Percentiles rank a stretch among this genome's conserved stretches.
phyloP scores from a whole-genome alignment of 2,113 vertebrate genomes.

The Eidolon helvum region DNA sequence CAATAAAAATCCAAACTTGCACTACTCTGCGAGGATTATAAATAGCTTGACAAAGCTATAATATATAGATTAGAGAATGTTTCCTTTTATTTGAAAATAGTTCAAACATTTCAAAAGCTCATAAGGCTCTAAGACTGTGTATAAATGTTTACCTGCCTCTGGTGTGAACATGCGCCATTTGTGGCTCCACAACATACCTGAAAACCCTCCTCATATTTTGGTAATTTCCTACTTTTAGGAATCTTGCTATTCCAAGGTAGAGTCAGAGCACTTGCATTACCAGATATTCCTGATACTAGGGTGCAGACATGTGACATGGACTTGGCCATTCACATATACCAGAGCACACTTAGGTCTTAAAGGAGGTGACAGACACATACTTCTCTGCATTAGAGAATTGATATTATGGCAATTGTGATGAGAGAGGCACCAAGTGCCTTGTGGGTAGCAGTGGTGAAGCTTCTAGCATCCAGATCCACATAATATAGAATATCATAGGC shows the following conservation, averaged over 20 bases:
- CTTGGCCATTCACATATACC: neutral
- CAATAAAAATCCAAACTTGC: neutral
- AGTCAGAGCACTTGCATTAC: neutral
- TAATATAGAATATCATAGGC: neutral
- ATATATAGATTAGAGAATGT: neutral
- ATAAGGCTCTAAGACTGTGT: neutral
- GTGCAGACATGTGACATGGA: neutral
- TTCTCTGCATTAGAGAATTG: neutral
- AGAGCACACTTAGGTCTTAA: neutral
- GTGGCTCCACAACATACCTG: neutral
- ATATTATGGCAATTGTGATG: neutral
- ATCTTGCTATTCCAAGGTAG: neutral
- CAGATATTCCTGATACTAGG: neutral
- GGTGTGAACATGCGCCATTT: neutral
- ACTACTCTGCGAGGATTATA: neutral
- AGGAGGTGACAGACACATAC: neutral
- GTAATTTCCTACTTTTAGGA: neutral
- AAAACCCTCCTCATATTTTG: neutral
- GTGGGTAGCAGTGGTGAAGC: accelerated
- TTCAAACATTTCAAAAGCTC: neutral
- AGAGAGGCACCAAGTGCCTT: neutral
- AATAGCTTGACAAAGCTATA: neutral
- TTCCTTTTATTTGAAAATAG: neutral
- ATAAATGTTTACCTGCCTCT: neutral
- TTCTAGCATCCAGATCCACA: neutral